phyloP scores from a whole-genome alignment of 2,113 vertebrate species.

The Tragelaphus imberbis region DNA sequence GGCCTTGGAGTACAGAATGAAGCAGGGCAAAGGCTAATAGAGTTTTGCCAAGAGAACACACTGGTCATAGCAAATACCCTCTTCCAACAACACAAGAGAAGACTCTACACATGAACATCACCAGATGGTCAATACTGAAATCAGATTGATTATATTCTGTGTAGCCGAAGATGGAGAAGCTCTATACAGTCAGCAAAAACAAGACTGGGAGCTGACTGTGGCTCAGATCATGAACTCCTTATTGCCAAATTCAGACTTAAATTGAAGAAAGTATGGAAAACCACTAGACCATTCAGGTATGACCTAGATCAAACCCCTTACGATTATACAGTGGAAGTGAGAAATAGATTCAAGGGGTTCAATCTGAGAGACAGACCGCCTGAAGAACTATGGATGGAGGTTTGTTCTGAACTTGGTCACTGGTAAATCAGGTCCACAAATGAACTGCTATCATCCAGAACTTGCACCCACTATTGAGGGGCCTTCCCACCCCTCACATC shows the following conservation, averaged over 20 bases:
- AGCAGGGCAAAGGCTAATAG: not conserved
- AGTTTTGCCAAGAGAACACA: not conserved
- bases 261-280: not conserved
- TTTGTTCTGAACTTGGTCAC: not conserved
- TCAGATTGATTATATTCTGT: not conserved
- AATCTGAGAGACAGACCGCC: not conserved
- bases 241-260: not conserved
- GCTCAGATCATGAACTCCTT: not conserved
- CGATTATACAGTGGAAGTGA: not conserved
- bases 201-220: not conserved
- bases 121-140: not conserved
- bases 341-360: not conserved
- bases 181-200: not conserved
- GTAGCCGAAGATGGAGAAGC: not conserved
- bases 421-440: fast-evolving
- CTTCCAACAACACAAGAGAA: not conserved
- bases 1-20: not conserved
- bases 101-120: not conserved
- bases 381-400: not conserved
- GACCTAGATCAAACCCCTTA: not conserved
- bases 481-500: not conserved
- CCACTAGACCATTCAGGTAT: not conserved
- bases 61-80: not conserved
- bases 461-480: no score
- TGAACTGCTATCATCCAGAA: not conserved